These are phyloP conservation scores for Chironomus riparius DNA, from an alignment of 2,888 invertebrate genomes.

Conservation along the genomic window DNA sequence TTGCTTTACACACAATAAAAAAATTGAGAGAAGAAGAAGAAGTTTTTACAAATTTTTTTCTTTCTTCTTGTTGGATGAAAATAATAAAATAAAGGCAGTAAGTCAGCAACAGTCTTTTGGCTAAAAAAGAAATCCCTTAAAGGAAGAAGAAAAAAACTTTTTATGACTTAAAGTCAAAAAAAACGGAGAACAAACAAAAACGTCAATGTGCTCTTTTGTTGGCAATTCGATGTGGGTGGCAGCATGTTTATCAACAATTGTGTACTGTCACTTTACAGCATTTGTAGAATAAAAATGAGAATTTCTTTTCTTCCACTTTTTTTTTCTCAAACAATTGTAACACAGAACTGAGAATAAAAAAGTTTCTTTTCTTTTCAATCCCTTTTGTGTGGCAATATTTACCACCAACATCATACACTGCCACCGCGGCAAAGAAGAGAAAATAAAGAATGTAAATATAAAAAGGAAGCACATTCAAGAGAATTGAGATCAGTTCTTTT, in stretches of 20 bases:
- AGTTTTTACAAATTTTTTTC: too few species aligned
- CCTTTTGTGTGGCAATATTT: background rate
- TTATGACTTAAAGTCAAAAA: background rate
- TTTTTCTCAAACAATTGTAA: background rate
- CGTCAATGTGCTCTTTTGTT: background rate
- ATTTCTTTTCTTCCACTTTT: background rate
- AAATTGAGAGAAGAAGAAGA: too few species aligned
- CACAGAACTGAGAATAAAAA: background rate
- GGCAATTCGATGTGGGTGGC: slow-evolving; percentile 2
- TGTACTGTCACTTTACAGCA: slow-evolving; percentile 5
- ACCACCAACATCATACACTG: background rate
- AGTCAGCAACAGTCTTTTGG: too few species aligned
- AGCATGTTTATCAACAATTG: slow-evolving; percentile 10
- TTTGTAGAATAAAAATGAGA: background rate
- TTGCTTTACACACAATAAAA: too few species aligned
- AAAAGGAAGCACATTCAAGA: background rate
- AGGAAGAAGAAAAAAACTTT: background rate
- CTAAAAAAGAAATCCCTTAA: background rate
- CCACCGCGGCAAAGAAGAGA: background rate
- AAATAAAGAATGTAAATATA: background rate
- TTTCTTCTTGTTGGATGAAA: too few species aligned
- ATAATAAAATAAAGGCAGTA: too few species aligned
- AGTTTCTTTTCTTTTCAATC: background rate
- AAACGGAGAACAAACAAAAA: background rate
- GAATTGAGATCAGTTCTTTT: too few species aligned